Base-by-base conservation (phyloP, 2,113 vertebrate species). In the Panthera uncia region DNA sequence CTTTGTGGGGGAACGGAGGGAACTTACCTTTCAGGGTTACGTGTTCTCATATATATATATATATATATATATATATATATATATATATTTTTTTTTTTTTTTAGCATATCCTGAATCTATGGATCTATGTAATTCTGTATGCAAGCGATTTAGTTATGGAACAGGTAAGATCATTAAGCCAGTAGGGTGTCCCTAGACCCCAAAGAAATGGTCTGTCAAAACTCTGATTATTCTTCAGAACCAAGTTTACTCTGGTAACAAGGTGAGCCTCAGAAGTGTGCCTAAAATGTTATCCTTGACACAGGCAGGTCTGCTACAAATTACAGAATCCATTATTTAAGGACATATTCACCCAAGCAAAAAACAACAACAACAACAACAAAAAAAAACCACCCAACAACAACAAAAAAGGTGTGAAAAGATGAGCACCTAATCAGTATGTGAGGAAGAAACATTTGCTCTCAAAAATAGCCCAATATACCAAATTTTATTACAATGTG, bases 201-300 rank as follows among this genome's bases (percentile, higher is more conserved):
- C 55, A 27, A 97, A 88, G 69, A 96, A 88, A 95, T 25, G 82
- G 21, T 55, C 7, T 50, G 57, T 52, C 31, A 88, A 92, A 87
- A 41, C 18, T 57, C 38, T 79, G 68, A 2, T 71, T 31, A 45
- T 80, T 93, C 80, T 93, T 95, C 21, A 95, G 23, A 94, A 81
- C 27, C 19, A 85, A 69, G n/a, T 88, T 89, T 95, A 88, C 19
- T 68, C 21, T 88, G 69, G 52, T 80, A 93, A 92, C n/a, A 87
- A 96, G 65, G 48, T 50, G 93, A 89, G 52, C 11, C 68, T 94
- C 76, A 81, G 36, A 96, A 76, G 73, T 73, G 18, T 36, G 65
- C 25, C 57, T 91, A 69, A 48, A 85, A 85, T 85, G 94, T 97
- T 66, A 78, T 38, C 38, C 88, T 31, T 93, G 69, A 95, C 69